Evolutionary conservation across 30 jellyfish, hydroid and myxozoan species (phyloP).

Genomic region (Chrysaora quinquecirrha): DNA sequence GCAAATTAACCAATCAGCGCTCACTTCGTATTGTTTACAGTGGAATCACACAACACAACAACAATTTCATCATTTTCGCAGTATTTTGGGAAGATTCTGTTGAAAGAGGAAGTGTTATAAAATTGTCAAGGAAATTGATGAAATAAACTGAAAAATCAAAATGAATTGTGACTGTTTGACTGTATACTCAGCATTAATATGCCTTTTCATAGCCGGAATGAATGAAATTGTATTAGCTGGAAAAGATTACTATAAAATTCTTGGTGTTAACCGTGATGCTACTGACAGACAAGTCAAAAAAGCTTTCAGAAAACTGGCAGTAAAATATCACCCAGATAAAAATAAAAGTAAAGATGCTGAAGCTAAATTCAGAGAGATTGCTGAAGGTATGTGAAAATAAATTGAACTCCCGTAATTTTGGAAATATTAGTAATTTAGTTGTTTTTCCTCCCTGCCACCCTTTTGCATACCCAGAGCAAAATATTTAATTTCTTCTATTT

Average conservation of each 20-base stretch:
- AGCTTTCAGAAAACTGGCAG: conserved; percentile 93
- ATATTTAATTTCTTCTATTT: too few relatives aligned
- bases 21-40: conserved; percentile 35
- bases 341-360: conserved; percentile 86
- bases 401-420: too few relatives aligned
- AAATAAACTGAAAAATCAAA: background rate
- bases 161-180: conserved; percentile 71
- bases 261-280: conserved; percentile 86
- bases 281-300: conserved; percentile 88
- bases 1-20: conserved; percentile 42
- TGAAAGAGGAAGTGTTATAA: background rate
- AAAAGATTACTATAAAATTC: conserved; percentile 88
- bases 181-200: conserved; percentile 39
- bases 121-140: too few relatives aligned
- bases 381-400: conserved; percentile 92
- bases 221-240: conserved; percentile 62
- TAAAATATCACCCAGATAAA: conserved; percentile 96
- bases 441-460: too few relatives aligned
- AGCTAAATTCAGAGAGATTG: conserved; percentile 84
- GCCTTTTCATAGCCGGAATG: conserved; percentile 42
- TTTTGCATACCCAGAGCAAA: too few relatives aligned
- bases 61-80: too few relatives aligned
- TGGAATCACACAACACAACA: background rate
- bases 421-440: too few relatives aligned
- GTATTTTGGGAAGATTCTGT: background rate